Evolutionary conservation across 1,140 invertebrate species (phyloP), one percentile per base, ranked within the genome.

Genomic region (Diploscapter pachys): DNA sequence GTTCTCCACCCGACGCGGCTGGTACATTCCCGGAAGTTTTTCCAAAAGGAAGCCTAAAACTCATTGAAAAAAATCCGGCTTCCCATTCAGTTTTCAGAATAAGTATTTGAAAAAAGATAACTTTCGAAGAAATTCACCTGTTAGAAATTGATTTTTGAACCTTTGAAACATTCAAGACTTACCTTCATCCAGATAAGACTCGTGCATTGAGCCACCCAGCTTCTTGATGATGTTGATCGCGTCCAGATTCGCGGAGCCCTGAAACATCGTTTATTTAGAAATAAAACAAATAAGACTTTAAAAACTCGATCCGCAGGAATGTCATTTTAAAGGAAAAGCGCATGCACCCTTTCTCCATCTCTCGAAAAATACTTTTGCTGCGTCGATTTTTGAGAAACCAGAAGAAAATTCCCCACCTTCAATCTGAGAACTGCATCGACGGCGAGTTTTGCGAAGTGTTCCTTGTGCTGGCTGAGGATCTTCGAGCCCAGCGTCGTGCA

Each of bases 171-270:
- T 31, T 31, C 31, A 31, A 31, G 31, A 85, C 31, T 31, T 31
- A 90, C 90, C 97, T 88, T 98, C 93, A 89, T 99, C 97, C 8
- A 99, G 88, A 87, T 97, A 99, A 9, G 96, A 99, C 85, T 99
- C 95, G 74, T 91, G 90, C 31, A 99, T 87, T 56, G 92, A 91
- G 75, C 92, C 95, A 75, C 97, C 96, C 63, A 92, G 90, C 82
- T 96, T 97, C 85, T 98, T 99, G 63, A 99, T 96, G 13, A 99
- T 92, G 87, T 99, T 96, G 86, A 99, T 98, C 13, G 96, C 93
- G 82, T 93, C 91, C 4, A 99, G 87, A 87, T 96, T 95, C 48
- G 93, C 94, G 75, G 93, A 95, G 51, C 95, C 95, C 88, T 98
- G 98, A 4, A 99, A 88, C 1, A 69, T 9, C 8, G 9, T n/a